phyloP scores from a whole-genome alignment of 1,140 invertebrate genomes.

The Aphidius ervi region DNA sequence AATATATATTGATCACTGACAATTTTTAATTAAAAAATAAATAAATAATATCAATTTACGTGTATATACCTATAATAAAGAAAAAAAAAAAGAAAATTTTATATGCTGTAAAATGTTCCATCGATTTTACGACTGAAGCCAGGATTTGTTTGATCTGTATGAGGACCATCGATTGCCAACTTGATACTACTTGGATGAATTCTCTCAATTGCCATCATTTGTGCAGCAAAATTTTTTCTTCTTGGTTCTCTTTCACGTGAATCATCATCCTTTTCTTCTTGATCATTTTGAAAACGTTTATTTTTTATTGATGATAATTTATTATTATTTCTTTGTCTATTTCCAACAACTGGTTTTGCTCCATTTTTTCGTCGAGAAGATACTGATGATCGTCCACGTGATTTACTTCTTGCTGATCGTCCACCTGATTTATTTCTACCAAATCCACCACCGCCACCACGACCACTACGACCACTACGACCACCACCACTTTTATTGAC shows the following conservation, averaged over 20 bases:
- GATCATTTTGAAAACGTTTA: not conserved
- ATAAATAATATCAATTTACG: too few relatives aligned
- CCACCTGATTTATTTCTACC: too few relatives aligned
- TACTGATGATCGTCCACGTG: too few relatives aligned
- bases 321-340: not conserved
- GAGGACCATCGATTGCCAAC: slow-evolving; percentile 49
- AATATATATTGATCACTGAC: not conserved
- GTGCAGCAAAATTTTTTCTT: slow-evolving; percentile 16
- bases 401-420: too few relatives aligned
- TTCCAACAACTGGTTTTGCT: too few relatives aligned
- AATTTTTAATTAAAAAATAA: not conserved
- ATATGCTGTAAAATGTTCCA: slow-evolving; percentile 51
- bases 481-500: too few relatives aligned
- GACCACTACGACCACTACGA: too few relatives aligned
- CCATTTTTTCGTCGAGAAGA: too few relatives aligned
- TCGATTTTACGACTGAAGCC: slow-evolving; percentile 51
- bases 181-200: slow-evolving; percentile 49
- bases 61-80: not conserved
- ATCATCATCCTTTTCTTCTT: slow-evolving; percentile 10
- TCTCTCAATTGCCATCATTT: slow-evolving; percentile 29
- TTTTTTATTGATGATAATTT: not conserved
- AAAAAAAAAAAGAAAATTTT: slow-evolving; percentile 16
- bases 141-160: slow-evolving; percentile 49
- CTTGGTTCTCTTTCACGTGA: slow-evolving; percentile 20
- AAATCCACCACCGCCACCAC: too few relatives aligned